Evolutionary conservation across 2,888 invertebrate species (phyloP).

Genomic region (Saturnia pavonia): DNA sequence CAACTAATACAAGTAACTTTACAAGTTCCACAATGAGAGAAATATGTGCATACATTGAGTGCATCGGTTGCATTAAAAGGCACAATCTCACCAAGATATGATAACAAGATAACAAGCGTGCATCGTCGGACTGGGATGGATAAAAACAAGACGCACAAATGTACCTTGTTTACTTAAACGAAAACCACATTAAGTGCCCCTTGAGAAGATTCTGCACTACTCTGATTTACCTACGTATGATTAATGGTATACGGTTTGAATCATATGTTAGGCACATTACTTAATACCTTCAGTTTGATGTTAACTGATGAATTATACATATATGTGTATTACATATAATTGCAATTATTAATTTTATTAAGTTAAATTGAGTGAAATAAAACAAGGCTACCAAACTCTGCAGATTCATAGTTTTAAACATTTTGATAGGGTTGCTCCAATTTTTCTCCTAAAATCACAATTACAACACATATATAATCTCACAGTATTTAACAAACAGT

Average conservation of each 20-base stretch:
- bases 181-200: slow-evolving; percentile 49
- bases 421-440: neutral
- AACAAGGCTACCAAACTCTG: too few species aligned
- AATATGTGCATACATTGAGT: slow-evolving; percentile 61
- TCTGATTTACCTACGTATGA: neutral
- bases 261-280: slow-evolving; percentile 2
- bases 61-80: slow-evolving; percentile 71
- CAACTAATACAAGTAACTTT: slow-evolving; percentile 32
- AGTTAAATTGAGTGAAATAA: too few species aligned
- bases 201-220: slow-evolving; percentile 38
- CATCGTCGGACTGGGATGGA: slow-evolving; percentile 72
- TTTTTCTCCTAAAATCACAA: neutral
- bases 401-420: too few species aligned
- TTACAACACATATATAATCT: neutral
- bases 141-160: slow-evolving; percentile 74
- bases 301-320: neutral
- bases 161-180: slow-evolving; percentile 80
- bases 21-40: slow-evolving; percentile 46
- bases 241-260: neutral
- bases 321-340: neutral
- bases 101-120: slow-evolving; percentile 81
- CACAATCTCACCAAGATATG: slow-evolving; percentile 77
- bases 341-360: neutral
- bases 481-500: neutral
- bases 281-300: neutral